phyloP scores from a whole-genome alignment of 2,888 invertebrate genomes.

The Drepana falcataria region DNA sequence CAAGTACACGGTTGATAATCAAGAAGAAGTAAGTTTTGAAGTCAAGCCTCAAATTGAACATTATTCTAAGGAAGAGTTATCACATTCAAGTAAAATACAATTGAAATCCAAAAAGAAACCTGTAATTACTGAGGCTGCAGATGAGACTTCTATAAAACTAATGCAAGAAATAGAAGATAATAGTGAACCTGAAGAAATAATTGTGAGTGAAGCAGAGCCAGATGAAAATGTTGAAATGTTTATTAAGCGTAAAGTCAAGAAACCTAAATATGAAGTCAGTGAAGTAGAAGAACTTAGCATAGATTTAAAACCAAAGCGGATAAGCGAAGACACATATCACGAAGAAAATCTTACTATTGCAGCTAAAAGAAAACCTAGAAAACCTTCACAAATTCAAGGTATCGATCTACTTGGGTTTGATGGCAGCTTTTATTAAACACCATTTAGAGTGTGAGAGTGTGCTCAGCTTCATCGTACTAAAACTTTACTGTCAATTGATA shows the following conservation, averaged over 20 bases:
- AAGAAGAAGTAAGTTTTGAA: conserved; percentile 79
- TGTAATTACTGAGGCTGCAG: conserved; percentile 82
- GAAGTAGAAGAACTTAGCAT: conserved; percentile 81
- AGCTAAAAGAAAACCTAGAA: conserved; percentile 82
- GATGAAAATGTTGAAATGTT: conserved; percentile 79
- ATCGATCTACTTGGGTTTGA: conserved; percentile 16
- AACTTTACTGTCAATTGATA: too few species aligned
- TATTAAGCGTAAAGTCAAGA: conserved; percentile 70
- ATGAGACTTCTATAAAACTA: conserved; percentile 82
- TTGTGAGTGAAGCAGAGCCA: conserved; percentile 80
- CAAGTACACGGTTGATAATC: conserved; percentile 81
- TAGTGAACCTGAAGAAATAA: conserved; percentile 81
- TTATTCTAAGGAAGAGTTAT: conserved; percentile 84
- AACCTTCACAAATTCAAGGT: conserved; percentile 83
- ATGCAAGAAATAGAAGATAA: conserved; percentile 82
- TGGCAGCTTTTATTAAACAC: conserved; percentile 3
- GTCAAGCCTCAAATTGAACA: conserved; percentile 56
- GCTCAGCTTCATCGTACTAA: too few species aligned
- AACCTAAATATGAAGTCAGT: conserved; percentile 78
- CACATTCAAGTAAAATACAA: conserved; percentile 84
- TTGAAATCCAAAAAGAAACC: conserved; percentile 81
- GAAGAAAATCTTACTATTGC: conserved; percentile 85
- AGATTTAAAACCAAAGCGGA: conserved; percentile 70
- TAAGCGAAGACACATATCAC: conserved; percentile 69
- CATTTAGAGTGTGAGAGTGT: too few species aligned